These are phyloP conservation scores for Mixornis gularis DNA, from an alignment of 2,113 vertebrate species.

Conservation along the genomic window DNA sequence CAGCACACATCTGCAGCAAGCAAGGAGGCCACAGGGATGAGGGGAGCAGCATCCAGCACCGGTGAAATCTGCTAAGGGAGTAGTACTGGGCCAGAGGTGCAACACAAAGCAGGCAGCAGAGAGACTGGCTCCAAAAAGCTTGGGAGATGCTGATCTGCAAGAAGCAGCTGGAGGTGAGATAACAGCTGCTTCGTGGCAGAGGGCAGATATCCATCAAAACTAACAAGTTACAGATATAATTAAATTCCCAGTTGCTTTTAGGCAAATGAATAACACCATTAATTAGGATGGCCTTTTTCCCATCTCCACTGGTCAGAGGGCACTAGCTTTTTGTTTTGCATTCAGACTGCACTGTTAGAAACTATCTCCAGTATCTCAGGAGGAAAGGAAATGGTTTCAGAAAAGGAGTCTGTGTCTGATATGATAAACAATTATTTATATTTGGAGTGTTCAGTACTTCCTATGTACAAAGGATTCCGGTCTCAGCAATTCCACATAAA, in stretches of 20 bases:
- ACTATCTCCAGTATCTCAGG: background rate
- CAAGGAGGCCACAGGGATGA: background rate
- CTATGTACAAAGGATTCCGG: background rate
- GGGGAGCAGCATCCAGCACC: background rate
- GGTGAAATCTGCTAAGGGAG: fast-evolving
- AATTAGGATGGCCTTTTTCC: background rate
- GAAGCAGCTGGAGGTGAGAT: slow-evolving; percentile 1
- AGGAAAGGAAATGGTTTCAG: background rate
- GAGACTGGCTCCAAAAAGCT: background rate
- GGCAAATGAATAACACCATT: background rate
- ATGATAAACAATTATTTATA: background rate
- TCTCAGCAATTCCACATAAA: background rate
- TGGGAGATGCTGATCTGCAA: background rate
- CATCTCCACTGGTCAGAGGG: background rate
- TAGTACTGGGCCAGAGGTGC: background rate
- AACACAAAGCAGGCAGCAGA: background rate
- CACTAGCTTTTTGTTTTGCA: background rate
- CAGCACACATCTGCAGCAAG: background rate
- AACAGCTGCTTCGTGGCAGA: background rate
- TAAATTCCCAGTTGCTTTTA: slow-evolving; percentile 40
- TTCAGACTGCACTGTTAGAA: background rate
- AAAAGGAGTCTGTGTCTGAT: background rate
- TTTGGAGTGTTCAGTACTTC: background rate
- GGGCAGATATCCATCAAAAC: slow-evolving; percentile 38
- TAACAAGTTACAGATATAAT: slow-evolving; percentile 24